These are phyloP conservation scores for Dendrocincla tyrannina DNA, from an alignment of 2,797 vertebrate species.

Conservation along the genomic window DNA sequence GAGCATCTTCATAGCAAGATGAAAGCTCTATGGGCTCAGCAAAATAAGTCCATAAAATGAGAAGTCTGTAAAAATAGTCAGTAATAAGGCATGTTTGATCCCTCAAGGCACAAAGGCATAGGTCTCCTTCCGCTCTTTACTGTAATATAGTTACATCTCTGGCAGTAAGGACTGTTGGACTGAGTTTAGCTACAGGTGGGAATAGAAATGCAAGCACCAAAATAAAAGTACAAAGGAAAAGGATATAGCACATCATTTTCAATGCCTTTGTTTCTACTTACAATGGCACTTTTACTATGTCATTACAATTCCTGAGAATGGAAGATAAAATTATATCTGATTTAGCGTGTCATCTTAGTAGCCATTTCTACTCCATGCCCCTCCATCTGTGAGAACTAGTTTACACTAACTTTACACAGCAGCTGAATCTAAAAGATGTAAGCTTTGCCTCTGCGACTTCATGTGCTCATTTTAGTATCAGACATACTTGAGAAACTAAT, in stretches of 20 bases:
- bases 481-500: neutral
- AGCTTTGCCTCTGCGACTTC: neutral
- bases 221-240: neutral
- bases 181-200: neutral
- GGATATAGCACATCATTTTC: neutral
- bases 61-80: slow-evolving; percentile 26
- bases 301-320: neutral
- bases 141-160: neutral
- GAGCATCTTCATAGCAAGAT: neutral
- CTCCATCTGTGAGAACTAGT: neutral
- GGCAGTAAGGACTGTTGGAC: neutral
- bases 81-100: neutral
- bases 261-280: neutral
- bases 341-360: neutral
- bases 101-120: neutral
- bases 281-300: neutral
- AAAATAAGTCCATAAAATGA: slow-evolving; percentile 4
- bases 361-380: neutral
- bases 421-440: neutral
- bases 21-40: neutral
- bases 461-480: neutral
- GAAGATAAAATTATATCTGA: neutral
- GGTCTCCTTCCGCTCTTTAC: neutral
- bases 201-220: neutral
- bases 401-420: neutral